These are phyloP conservation scores for Noctua fimbriata DNA, from an alignment of 2,888 invertebrate species.

Conservation along the genomic window DNA sequence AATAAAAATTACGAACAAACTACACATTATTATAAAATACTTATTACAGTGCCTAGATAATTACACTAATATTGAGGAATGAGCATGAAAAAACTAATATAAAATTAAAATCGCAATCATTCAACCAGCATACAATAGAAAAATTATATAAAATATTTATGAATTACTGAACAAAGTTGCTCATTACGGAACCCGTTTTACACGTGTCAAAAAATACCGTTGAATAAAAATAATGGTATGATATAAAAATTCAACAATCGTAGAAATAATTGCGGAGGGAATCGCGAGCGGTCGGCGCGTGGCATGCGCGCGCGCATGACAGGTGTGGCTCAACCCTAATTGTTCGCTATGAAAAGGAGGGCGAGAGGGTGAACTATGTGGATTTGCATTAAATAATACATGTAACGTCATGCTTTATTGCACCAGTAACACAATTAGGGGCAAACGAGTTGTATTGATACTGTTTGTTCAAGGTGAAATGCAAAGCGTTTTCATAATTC, in stretches of 20 bases:
- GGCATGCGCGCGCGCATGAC: constrained; percentile 72
- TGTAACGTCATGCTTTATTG: constrained; percentile 50
- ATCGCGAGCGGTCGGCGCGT: constrained; percentile 72
- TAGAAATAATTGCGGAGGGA: constrained; percentile 70
- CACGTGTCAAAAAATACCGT: constrained; percentile 62
- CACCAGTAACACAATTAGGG: constrained; percentile 19
- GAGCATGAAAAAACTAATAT: constrained; percentile 16
- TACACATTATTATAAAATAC: not conserved
- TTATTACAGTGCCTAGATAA: constrained; percentile 5
- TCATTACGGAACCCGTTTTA: constrained; percentile 57
- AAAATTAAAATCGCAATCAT: constrained; percentile 25
- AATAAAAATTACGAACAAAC: not conserved
- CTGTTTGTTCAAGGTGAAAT: constrained; percentile 45
- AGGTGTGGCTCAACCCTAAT: constrained; percentile 73
- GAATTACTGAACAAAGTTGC: constrained; percentile 49
- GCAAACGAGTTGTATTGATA: constrained; percentile 40
- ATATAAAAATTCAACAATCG: constrained; percentile 61
- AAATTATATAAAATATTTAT: constrained; percentile 47
- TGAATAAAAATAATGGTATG: constrained; percentile 67
- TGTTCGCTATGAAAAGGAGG: constrained; percentile 65
- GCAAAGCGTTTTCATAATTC: not conserved
- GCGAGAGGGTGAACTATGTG: constrained; percentile 62
- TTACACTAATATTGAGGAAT: not conserved
- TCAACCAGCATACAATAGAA: constrained; percentile 28
- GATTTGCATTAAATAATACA: constrained; percentile 63